Percentiles rank a stretch among this genome's conserved stretches.
These are phyloP conservation scores for Tachuris rubrigastra DNA, from an alignment of 2,113 vertebrate genomes.

Conservation along the genomic window DNA sequence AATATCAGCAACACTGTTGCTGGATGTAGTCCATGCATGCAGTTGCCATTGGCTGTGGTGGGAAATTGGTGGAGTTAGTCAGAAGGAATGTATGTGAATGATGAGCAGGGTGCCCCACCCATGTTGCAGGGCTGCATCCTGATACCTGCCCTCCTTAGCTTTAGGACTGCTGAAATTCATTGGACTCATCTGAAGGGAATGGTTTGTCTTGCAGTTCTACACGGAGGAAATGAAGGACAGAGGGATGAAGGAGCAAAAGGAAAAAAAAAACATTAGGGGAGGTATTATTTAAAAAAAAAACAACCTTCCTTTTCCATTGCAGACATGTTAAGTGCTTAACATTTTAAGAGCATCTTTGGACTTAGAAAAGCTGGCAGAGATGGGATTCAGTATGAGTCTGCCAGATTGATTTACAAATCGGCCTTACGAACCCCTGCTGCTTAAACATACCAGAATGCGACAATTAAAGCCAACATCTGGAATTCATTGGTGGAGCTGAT, in stretches of 20 bases:
- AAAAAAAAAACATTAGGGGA: background rate
- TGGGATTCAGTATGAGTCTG: slow-evolving; percentile 48
- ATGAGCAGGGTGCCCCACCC: background rate
- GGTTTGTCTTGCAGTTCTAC: background rate
- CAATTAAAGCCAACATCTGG: slow-evolving; percentile 84
- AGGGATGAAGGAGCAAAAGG: background rate
- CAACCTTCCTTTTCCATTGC: background rate
- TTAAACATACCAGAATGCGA: slow-evolving; percentile 63
- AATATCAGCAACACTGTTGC: background rate
- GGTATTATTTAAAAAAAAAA: too few species aligned
- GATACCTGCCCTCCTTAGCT: background rate
- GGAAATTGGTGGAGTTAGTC: background rate
- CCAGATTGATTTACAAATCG: slow-evolving; percentile 77
- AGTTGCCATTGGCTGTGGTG: background rate
- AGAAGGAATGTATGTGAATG: background rate
- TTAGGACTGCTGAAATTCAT: background rate
- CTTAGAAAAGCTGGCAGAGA: slow-evolving; percentile 51
- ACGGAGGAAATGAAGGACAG: background rate
- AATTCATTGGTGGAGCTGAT: slow-evolving; percentile 77
- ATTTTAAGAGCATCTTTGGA: slow-evolving; percentile 57
- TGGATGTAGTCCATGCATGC: background rate
- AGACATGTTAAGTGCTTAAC: background rate
- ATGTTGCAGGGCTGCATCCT: background rate
- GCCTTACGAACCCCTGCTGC: slow-evolving; percentile 67
- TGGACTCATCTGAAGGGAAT: background rate